Evolutionary conservation across 64 coral and sea anemone species (phyloP).

Genomic region (Montipora capricornis): DNA sequence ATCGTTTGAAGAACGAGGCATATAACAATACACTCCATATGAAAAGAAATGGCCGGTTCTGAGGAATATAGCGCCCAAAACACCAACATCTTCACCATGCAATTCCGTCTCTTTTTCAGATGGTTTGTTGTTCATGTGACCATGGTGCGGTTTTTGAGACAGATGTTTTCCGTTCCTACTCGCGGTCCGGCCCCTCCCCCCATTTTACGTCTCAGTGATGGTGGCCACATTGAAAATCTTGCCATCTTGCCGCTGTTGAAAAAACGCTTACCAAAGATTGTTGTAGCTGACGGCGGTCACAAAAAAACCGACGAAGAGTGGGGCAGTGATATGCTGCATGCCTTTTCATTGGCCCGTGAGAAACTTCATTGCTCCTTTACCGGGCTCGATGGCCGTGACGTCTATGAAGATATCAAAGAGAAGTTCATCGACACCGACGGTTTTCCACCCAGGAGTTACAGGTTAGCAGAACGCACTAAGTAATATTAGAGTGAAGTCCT

Average conservation of each 20-base stretch:
- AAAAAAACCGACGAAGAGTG: neutral
- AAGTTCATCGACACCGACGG: too few species aligned
- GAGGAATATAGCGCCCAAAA: too few species aligned
- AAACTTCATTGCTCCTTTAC: slow-evolving; percentile 76
- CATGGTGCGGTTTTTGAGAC: neutral
- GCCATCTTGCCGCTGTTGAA: slow-evolving; percentile 78
- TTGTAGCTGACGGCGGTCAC: slow-evolving; percentile 61
- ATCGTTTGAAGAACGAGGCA: too few species aligned
- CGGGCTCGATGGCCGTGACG: slow-evolving; percentile 42
- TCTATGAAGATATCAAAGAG: too few species aligned
- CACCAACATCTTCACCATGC: neutral
- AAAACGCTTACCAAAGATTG: slow-evolving; percentile 79
- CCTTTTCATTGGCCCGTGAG: neutral
- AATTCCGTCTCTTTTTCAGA: slow-evolving; percentile 18
- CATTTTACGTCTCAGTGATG: slow-evolving; percentile 79
- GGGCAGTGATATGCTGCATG: slow-evolving; percentile 43
- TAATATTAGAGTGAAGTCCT: too few species aligned
- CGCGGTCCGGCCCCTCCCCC: slow-evolving; percentile 78
- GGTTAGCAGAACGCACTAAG: too few species aligned
- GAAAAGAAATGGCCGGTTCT: too few species aligned
- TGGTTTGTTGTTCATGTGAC: slow-evolving; percentile 35
- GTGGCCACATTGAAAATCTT: slow-evolving; percentile 81
- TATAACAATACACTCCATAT: too few species aligned
- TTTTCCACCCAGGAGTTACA: too few species aligned
- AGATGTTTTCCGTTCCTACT: slow-evolving; percentile 60